These are phyloP conservation scores for Nasonia longicornis DNA, from an alignment of 1,140 invertebrate genomes.

Conservation along the genomic window DNA sequence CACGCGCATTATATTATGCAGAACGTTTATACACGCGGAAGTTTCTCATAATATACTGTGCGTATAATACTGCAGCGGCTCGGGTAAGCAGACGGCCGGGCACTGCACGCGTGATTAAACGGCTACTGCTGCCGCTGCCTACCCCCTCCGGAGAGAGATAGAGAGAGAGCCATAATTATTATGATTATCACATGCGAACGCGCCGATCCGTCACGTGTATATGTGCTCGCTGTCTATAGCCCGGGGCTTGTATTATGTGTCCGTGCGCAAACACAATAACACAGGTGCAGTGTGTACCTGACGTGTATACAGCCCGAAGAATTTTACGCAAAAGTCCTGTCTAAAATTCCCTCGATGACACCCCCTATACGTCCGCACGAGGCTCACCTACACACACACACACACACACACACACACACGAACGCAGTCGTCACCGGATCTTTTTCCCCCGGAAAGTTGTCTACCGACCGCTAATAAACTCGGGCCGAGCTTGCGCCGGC, in stretches of 20 bases:
- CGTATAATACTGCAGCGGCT: no score
- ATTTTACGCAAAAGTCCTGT: no score
- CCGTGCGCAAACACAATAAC: no score
- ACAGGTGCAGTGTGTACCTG: no score
- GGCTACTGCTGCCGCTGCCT: not conserved
- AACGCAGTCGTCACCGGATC: no score
- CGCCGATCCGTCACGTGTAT: not conserved
- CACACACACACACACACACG: not conserved
- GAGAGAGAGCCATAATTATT: not conserved
- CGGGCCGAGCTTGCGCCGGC: conserved; percentile 30
- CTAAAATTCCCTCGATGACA: no score
- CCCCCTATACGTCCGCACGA: not conserved
- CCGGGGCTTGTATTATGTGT: no score
- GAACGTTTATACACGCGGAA: no score
- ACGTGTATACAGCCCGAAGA: no score
- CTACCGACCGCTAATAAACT: conserved; percentile 55
- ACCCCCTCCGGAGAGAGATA: not conserved
- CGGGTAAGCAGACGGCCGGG: no score
- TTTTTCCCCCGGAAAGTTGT: conserved; percentile 48
- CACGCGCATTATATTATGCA: no score
- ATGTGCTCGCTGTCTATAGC: not conserved
- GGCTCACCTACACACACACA: not conserved
- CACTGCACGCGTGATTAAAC: not conserved
- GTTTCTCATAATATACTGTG: no score
- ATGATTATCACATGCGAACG: not conserved